These are phyloP conservation scores for Macrochelys suwanniensis DNA, from an alignment of 2,797 vertebrate species.

Conservation along the genomic window DNA sequence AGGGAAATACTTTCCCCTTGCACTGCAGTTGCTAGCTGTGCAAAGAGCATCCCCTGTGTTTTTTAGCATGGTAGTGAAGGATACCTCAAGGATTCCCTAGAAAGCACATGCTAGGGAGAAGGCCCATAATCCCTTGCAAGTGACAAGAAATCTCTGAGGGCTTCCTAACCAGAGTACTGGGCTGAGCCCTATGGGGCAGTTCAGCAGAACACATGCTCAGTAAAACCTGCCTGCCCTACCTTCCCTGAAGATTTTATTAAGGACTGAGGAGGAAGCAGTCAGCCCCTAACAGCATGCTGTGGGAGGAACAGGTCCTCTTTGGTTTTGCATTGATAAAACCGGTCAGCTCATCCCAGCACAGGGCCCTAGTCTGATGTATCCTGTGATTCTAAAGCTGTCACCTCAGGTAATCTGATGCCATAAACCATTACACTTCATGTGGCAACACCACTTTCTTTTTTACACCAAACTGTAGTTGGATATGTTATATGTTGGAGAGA, in stretches of 20 bases:
- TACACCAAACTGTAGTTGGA: background rate
- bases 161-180: background rate
- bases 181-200: background rate
- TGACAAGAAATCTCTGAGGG: background rate
- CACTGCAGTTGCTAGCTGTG: background rate
- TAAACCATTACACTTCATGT: background rate
- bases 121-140: background rate
- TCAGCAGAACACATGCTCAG: background rate
- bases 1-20: background rate
- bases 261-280: background rate
- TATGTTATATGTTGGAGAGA: background rate
- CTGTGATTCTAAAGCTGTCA: background rate
- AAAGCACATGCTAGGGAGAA: background rate
- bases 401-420: background rate
- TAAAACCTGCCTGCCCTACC: background rate
- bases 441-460: background rate
- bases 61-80: background rate
- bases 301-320: background rate
- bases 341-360: background rate
- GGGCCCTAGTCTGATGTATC: background rate
- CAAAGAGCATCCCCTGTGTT: background rate
- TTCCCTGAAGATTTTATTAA: background rate
- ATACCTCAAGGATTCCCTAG: background rate
- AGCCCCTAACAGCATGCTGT: background rate
- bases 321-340: background rate